A percentile compares a stretch with the other conserved stretches of the same genome.
phyloP scores from a whole-genome alignment of 2,113 vertebrate genomes.

The Bubo scandiacus region DNA sequence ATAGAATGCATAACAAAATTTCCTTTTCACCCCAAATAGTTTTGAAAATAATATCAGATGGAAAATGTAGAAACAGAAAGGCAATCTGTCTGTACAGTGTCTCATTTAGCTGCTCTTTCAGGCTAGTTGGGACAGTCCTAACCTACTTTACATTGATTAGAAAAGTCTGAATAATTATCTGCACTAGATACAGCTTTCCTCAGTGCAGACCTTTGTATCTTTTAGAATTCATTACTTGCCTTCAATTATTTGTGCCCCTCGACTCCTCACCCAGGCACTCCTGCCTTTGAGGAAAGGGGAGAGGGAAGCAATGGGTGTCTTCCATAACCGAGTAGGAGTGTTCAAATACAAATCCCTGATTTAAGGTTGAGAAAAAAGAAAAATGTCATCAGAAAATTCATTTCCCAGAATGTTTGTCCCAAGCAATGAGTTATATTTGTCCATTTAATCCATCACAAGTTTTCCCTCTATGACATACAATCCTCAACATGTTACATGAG shows the following conservation, averaged over 20 bases:
- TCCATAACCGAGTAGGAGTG: neutral
- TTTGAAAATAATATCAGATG: neutral
- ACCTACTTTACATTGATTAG: neutral
- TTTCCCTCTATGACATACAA: conserved; percentile 2
- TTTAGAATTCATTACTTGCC: neutral
- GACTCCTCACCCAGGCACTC: neutral
- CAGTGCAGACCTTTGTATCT: neutral
- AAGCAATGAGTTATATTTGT: conserved; percentile 28
- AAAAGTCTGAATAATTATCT: neutral
- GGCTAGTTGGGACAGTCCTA: neutral
- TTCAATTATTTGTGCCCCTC: neutral
- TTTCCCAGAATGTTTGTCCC: neutral
- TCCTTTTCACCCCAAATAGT: neutral
- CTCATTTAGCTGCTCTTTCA: neutral
- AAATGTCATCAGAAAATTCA: neutral
- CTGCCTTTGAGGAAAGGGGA: neutral
- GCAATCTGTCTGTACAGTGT: neutral
- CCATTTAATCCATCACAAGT: neutral
- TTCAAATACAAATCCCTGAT: neutral
- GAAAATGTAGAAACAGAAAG: neutral
- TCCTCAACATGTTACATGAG: conserved; percentile 23
- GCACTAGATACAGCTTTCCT: neutral
- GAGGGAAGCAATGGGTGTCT: neutral
- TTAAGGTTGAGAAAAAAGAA: neutral
- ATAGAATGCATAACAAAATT: neutral